These are phyloP conservation scores for Alethe castanea DNA, from an alignment of 2,113 vertebrate genomes.

Conservation along the genomic window DNA sequence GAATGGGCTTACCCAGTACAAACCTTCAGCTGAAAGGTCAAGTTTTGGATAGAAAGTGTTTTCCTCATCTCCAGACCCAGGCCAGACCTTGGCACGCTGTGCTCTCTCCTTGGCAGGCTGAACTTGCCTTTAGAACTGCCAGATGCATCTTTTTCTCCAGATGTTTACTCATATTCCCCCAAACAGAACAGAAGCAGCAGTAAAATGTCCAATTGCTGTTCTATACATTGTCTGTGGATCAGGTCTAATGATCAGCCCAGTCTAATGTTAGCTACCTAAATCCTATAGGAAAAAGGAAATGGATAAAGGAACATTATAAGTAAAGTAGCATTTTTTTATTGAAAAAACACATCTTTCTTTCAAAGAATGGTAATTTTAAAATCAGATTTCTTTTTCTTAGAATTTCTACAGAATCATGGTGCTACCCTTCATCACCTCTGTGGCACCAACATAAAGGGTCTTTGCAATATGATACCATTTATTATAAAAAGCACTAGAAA, in stretches of 20 bases:
- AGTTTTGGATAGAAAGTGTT: background rate
- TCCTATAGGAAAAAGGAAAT: background rate
- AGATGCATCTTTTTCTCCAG: background rate
- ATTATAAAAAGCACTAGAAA: background rate
- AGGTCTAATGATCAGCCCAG: background rate
- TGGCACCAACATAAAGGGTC: background rate
- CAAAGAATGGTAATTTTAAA: background rate
- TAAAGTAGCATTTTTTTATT: background rate
- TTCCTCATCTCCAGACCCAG: background rate
- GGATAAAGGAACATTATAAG: background rate
- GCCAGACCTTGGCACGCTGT: background rate
- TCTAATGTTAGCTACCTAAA: background rate
- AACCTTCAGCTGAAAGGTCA: background rate
- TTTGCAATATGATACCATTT: background rate
- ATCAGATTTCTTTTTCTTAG: background rate
- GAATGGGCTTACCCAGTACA: background rate
- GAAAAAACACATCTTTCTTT: background rate
- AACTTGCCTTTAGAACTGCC: background rate
- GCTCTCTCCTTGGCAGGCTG: background rate
- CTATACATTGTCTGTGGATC: background rate
- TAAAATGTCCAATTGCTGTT: background rate
- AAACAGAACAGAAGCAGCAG: background rate
- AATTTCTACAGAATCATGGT: background rate
- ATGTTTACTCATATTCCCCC: background rate
- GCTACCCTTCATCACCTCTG: background rate